Conservation (phyloP, 2,113 vertebrate species). For the Felis chaus region DNA sequence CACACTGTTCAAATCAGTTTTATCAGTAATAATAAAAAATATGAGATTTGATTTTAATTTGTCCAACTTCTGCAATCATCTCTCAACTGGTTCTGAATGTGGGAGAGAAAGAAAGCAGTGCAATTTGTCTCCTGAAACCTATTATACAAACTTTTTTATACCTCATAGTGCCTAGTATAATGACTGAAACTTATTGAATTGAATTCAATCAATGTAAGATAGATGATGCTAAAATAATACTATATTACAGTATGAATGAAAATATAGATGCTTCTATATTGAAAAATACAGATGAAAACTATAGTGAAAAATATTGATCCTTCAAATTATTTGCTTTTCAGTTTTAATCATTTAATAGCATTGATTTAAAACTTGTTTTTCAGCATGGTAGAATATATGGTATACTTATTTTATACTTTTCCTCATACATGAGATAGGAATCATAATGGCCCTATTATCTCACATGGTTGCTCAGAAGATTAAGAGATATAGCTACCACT, state of each 20-base stretch:
- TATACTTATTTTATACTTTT: not conserved
- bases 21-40: not conserved
- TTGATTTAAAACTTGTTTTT: conserved; percentile 44
- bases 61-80: not conserved
- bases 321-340: conserved; percentile 12
- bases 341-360: not conserved
- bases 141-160: not conserved
- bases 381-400: not conserved
- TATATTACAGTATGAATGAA: not conserved
- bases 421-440: not conserved
- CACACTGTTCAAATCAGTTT: not conserved
- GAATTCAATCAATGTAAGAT: conserved; percentile 31
- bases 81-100: not conserved
- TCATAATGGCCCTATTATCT: not conserved
- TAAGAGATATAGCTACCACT: not conserved
- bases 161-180: not conserved
- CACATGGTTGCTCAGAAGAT: not conserved
- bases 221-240: conserved; percentile 34
- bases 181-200: not conserved
- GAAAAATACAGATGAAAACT: not conserved
- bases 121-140: not conserved
- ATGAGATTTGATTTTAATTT: not conserved
- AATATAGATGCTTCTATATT: not conserved
- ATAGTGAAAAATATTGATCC: not conserved
- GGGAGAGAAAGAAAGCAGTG: not conserved